Conservation (phyloP, 2,888 invertebrate species). For the Drosophila mimetica region DNA sequence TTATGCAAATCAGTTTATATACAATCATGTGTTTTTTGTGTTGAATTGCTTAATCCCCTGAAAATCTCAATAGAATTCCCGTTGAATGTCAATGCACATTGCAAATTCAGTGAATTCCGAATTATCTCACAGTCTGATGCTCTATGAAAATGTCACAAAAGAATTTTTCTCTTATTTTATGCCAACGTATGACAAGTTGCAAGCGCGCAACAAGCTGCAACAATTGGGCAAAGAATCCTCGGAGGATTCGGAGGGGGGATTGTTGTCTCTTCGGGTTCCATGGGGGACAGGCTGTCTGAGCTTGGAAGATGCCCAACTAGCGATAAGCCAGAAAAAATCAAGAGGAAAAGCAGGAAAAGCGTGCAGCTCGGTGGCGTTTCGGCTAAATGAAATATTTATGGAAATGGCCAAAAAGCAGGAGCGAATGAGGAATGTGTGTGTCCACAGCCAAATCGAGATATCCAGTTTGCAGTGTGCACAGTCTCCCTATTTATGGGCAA, state of each 20-base stretch:
- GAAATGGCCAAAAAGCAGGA: constrained; percentile 60
- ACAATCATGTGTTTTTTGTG: not conserved
- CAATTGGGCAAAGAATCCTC: constrained; percentile 21
- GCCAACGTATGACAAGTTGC: constrained; percentile 75
- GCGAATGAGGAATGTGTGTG: constrained; percentile 16
- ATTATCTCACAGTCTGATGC: constrained; percentile 43
- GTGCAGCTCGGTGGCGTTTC: constrained; percentile 53
- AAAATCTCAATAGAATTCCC: constrained; percentile 21
- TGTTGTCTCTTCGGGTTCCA: constrained; percentile 10
- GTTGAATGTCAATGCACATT: constrained; percentile 34
- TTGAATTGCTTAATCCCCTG: constrained; percentile 15
- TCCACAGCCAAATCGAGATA: constrained; percentile 40
- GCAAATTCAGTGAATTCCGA: constrained; percentile 25
- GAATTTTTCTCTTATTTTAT: constrained; percentile 45
- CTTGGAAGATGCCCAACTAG: constrained; percentile 59
- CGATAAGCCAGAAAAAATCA: constrained; percentile 55
- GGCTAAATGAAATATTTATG: constrained; percentile 79
- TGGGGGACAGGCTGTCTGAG: constrained; percentile 28
- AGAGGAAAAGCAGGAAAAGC: constrained; percentile 54
- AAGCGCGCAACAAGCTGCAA: constrained; percentile 59
- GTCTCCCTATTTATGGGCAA: constrained; percentile 40
- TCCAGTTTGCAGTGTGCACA: constrained; percentile 35
- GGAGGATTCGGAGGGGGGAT: constrained; percentile 7
- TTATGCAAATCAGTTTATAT: not conserved
- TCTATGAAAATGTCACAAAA: constrained; percentile 56